phyloP scores from a whole-genome alignment of 2,888 invertebrate species.

The Ptychoptera contaminata region DNA sequence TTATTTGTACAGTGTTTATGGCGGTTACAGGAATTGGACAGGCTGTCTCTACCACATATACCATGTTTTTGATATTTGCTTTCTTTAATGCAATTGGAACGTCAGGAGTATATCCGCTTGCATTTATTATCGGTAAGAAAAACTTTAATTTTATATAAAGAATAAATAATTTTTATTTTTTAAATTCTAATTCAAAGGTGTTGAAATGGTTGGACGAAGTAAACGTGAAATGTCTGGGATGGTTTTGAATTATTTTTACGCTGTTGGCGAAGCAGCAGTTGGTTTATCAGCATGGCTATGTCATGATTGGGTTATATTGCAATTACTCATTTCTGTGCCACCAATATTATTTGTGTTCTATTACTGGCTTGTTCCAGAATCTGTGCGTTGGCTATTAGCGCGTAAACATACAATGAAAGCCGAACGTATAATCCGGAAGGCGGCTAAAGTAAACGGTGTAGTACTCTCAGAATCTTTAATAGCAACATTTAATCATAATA shows the following conservation, averaged over 20 bases:
- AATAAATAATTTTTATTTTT: too few species aligned
- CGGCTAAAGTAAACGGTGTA: constrained; percentile 38
- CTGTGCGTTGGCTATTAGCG: constrained; percentile 47
- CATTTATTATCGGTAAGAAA: constrained; percentile 39
- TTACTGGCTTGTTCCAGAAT: constrained; percentile 48
- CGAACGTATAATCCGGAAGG: constrained; percentile 35
- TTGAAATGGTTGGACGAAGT: constrained; percentile 47
- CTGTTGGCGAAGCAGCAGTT: constrained; percentile 44
- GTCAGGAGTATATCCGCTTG: constrained; percentile 41
- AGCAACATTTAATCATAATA: constrained; percentile 25
- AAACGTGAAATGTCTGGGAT: constrained; percentile 46
- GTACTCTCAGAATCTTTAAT: constrained; percentile 31
- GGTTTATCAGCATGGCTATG: constrained; percentile 42
- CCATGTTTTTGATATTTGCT: constrained; percentile 35
- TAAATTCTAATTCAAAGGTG: constrained; percentile 17
- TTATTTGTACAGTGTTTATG: constrained; percentile 39
- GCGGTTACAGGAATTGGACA: constrained; percentile 39
- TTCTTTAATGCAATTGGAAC: constrained; percentile 44
- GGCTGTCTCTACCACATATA: constrained; percentile 35
- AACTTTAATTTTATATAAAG: too few species aligned
- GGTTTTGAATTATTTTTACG: constrained; percentile 46
- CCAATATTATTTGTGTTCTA: constrained; percentile 41
- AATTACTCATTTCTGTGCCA: constrained; percentile 41
- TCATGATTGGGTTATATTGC: constrained; percentile 41
- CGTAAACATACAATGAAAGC: constrained; percentile 38